Percentiles rank a stretch among this genome's conserved stretches.
These are phyloP conservation scores for Pterostichus madidus DNA, from an alignment of 2,888 invertebrate genomes.

Conservation along the genomic window DNA sequence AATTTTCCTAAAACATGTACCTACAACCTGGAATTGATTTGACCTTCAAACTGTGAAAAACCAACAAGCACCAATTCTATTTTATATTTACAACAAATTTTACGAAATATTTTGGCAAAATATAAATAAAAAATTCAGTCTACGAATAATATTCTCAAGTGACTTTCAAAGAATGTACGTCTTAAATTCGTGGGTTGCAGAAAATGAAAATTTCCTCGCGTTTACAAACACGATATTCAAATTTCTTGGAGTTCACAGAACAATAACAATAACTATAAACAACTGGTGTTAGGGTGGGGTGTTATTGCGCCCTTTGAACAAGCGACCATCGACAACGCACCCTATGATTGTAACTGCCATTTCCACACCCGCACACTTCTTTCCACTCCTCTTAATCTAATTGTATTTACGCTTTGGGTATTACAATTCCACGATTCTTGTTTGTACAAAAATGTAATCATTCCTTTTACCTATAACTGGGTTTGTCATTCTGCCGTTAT, in stretches of 20 bases:
- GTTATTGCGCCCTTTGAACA: conserved; percentile 58
- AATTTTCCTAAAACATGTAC: conserved; percentile 24
- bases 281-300: conserved; percentile 41
- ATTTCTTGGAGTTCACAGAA: conserved; percentile 53
- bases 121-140: too few relatives aligned
- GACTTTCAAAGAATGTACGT: too few relatives aligned
- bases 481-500: too few relatives aligned
- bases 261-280: conserved; percentile 65
- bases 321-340: conserved; percentile 34
- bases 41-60: neutral
- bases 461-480: too few relatives aligned
- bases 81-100: too few relatives aligned
- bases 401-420: conserved; percentile 73
- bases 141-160: too few relatives aligned
- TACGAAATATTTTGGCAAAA: too few relatives aligned
- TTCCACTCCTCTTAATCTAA: conserved; percentile 72
- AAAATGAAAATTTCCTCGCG: conserved; percentile 24
- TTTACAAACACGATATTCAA: conserved; percentile 61
- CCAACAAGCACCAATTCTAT: too few relatives aligned
- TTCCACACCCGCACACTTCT: conserved; percentile 27
- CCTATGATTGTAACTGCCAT: conserved; percentile 46
- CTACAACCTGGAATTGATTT: neutral
- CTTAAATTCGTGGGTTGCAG: conserved; percentile 13
- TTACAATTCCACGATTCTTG: conserved; percentile 32
- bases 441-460: neutral